Evolutionary conservation across 2,888 invertebrate species (phyloP).

Genomic region (Hyposoter didymator): DNA sequence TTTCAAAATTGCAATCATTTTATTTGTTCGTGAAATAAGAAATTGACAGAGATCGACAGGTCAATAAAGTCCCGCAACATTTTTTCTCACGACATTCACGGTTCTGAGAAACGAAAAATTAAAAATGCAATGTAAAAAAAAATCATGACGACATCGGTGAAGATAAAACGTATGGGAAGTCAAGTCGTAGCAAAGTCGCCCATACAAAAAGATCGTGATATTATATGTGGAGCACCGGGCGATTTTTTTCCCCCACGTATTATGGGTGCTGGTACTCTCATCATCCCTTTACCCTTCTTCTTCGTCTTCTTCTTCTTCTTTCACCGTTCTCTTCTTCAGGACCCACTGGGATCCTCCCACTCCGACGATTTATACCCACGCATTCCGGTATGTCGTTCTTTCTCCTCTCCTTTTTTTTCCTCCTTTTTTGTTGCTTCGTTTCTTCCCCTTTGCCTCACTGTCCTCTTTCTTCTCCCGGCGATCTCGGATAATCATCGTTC

Average conservation of each 20-base stretch:
- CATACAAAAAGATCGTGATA: slow-evolving; percentile 35
- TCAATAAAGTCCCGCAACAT: background rate
- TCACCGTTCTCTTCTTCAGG: slow-evolving; percentile 41
- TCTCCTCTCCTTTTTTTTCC: slow-evolving; percentile 22
- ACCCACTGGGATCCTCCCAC: slow-evolving; percentile 62
- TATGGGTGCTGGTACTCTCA: slow-evolving; percentile 61
- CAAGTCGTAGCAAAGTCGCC: slow-evolving; percentile 1
- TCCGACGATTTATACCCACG: slow-evolving; percentile 68
- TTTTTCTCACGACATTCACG: background rate
- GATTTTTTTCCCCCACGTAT: slow-evolving; percentile 49
- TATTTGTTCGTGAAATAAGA: background rate
- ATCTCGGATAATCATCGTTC: slow-evolving; percentile 67
- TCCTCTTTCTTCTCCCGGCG: slow-evolving; percentile 6
- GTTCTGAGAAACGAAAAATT: background rate
- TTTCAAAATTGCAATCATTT: background rate
- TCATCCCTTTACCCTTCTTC: slow-evolving; percentile 55
- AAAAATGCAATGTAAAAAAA: background rate
- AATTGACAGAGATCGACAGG: background rate
- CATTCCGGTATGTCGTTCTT: slow-evolving; percentile 68
- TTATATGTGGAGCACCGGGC: slow-evolving; percentile 63
- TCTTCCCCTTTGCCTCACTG: slow-evolving; percentile 22
- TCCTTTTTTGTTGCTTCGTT: slow-evolving; percentile 23
- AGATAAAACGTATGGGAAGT: background rate
- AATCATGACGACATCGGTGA: background rate
- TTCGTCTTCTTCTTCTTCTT: slow-evolving; percentile 2